These are phyloP conservation scores for Brachyhypopomus gauderio DNA, from an alignment of 2,113 vertebrate species.

Conservation along the genomic window DNA sequence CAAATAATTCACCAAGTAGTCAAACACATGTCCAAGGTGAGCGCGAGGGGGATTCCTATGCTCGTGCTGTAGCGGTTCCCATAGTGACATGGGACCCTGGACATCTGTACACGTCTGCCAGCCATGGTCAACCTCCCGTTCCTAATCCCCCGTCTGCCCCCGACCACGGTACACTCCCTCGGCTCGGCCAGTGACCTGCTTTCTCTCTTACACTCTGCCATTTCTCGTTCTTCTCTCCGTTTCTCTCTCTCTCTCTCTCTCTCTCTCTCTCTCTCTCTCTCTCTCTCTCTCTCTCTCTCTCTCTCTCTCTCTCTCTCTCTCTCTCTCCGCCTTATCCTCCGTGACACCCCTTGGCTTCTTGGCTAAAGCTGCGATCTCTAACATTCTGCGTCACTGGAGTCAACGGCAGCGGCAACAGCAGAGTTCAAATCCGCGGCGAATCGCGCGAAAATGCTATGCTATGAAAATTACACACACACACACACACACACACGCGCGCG, in stretches of 20 bases:
- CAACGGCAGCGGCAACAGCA: no score
- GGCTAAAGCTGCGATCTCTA: no score
- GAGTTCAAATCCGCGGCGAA: no score
- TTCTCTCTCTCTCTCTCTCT: no score
- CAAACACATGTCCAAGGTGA: not conserved
- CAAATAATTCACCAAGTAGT: not conserved
- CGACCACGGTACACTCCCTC: not conserved
- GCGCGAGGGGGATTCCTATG: slow-evolving; percentile 26
- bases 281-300: no score
- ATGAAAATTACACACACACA: no score
- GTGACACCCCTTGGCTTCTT: no score
- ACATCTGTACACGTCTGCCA: slow-evolving; percentile 50
- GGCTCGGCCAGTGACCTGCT: slow-evolving; percentile 11
- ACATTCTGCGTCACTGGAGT: no score
- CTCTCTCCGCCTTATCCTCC: no score
- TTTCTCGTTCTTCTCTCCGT: not conserved
- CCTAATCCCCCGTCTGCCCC: slow-evolving; percentile 25
- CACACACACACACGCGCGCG: no score
- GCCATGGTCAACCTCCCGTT: slow-evolving; percentile 44
- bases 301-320: not conserved
- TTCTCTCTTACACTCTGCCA: not conserved
- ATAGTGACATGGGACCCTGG: slow-evolving; percentile 38
- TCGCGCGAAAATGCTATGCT: no score
- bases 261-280: no score
- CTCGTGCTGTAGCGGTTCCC: slow-evolving; percentile 28